Evolutionary conservation across 2,113 vertebrate genomes (phyloP).

Genomic region (Halcyon senegalensis): DNA sequence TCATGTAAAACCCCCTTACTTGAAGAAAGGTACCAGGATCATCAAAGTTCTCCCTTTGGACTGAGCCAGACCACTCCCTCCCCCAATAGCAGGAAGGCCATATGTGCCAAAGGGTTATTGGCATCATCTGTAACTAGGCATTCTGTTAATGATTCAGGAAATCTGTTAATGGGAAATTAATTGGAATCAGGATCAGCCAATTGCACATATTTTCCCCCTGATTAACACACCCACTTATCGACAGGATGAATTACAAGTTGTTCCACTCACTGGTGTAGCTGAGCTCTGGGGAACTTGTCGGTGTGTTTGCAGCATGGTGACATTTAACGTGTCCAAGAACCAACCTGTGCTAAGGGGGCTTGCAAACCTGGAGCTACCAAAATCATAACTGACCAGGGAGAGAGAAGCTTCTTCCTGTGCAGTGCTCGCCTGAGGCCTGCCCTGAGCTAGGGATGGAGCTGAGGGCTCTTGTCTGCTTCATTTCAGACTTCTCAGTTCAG

Average conservation of each 20-base stretch:
- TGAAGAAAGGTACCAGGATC: background rate
- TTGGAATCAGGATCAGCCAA: slow-evolving; percentile 45
- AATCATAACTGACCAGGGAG: background rate
- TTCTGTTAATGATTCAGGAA: slow-evolving; percentile 53
- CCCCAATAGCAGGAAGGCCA: background rate
- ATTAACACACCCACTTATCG: slow-evolving; percentile 42
- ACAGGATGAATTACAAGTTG: slow-evolving; percentile 37
- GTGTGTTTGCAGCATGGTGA: background rate
- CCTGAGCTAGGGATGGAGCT: background rate
- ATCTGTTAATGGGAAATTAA: slow-evolving; percentile 62
- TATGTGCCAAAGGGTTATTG: slow-evolving; percentile 2
- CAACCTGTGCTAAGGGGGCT: accelerated
- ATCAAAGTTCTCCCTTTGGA: background rate
- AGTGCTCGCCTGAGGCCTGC: background rate
- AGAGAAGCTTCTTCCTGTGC: background rate
- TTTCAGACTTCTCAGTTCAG: background rate
- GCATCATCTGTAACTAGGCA: slow-evolving; percentile 14
- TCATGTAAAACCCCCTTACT: background rate
- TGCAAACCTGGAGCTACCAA: background rate
- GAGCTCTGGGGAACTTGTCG: background rate
- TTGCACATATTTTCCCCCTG: slow-evolving; percentile 57
- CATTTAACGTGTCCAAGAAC: background rate
- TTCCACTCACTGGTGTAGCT: background rate
- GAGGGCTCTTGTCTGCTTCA: accelerated
- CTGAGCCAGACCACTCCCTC: background rate